Base-by-base conservation (phyloP, 1,140 invertebrate species). In the Rhagoletis pomonella region DNA sequence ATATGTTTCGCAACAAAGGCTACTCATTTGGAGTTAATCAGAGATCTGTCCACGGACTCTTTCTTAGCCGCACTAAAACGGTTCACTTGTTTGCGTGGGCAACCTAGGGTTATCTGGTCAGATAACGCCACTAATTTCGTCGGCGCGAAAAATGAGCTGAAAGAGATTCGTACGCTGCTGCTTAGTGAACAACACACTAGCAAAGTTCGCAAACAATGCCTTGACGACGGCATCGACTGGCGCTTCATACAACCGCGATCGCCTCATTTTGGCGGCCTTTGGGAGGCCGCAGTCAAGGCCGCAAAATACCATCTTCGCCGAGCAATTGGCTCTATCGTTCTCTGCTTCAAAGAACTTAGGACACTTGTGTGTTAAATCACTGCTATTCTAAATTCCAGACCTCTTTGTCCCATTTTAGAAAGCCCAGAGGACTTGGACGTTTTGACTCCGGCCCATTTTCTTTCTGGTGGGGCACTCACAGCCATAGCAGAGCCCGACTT, bases 91-190 rank as follows among this genome's bases (percentile, higher is more conserved):
- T 19, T 65, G 7, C 64, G 64, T 65, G 14, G 64, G 29, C 17
- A 65, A 19, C 64, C 64, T 39, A 44, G 6, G 1, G 55, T 87
- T 7, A 89, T 93, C 55, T 89, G 89, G 73, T 92, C 90, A 12
- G 93, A 94, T 84, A 91, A 92, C 84, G 93, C 91, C 0, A 93
- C 90, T 29, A 93, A 92, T 50, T 93, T 94, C 77, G 88, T 90
- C 50, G 91, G 90, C 17, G 90, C 93, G 4, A 89, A 90, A 19
- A 87, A 88, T 19, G 88, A 90, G 50, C 47, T 93, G 5, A 39
- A 65, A 84, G 42, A 42, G 19, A n/a, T 85, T 19, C 29, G 29
- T 9, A 4, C 14, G 42, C 7, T 77, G 47, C 64, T 86, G 14
- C 14, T 87, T 29, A 67, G 14, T 62, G 69, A 62, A 14, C n/a